Evolutionary conservation across 2,113 vertebrate genomes (phyloP).

Genomic region (Picathartes gymnocephalus): DNA sequence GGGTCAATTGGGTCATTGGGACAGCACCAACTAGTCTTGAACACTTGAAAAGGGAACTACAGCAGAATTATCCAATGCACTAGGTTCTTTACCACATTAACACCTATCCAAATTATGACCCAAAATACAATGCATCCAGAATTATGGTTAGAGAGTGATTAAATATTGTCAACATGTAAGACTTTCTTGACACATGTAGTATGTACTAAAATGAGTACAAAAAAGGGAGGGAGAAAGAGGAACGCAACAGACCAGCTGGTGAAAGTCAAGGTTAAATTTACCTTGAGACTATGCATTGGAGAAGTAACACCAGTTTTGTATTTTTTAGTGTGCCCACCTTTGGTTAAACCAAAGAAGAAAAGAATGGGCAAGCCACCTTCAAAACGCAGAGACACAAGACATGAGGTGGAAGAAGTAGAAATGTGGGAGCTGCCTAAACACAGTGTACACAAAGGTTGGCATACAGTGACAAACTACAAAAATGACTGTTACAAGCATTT

Average conservation of each 20-base stretch:
- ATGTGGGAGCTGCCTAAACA: conserved; percentile 46
- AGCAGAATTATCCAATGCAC: not conserved
- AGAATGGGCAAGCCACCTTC: conserved; percentile 31
- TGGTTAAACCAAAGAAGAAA: conserved; percentile 57
- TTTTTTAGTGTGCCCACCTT: not conserved
- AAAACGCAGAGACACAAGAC: conserved; percentile 53
- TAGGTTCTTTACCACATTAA: not conserved
- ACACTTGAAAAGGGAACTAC: not conserved
- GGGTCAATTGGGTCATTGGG: not conserved
- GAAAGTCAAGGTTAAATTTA: not conserved
- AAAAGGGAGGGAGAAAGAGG: not conserved
- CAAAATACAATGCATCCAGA: not conserved
- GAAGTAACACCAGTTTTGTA: not conserved
- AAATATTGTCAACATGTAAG: not conserved
- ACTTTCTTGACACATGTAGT: not conserved
- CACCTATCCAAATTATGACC: not conserved
- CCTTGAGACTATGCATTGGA: not conserved
- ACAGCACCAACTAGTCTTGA: not conserved
- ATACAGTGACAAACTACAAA: not conserved
- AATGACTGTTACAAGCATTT: not conserved
- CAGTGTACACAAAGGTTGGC: conserved; percentile 32
- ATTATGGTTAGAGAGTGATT: not conserved
- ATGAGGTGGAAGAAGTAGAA: conserved; percentile 47
- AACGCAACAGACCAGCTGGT: not conserved
- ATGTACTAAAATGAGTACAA: not conserved